Base-by-base conservation (phyloP, 2,888 invertebrate genomes). In the Parnassius glacialis region DNA sequence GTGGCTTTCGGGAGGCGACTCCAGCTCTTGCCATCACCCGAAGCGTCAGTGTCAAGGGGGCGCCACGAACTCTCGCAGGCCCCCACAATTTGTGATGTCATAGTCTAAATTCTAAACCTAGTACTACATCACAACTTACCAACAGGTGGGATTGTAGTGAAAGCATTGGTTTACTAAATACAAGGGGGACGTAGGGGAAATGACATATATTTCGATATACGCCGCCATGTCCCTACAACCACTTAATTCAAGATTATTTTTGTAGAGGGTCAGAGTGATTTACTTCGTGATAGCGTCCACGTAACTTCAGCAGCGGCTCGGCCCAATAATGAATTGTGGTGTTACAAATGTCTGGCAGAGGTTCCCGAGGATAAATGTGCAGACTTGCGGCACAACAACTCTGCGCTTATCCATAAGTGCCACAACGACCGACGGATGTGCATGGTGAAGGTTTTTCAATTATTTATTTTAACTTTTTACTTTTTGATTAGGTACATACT, bases 281-380 rank as follows among this genome's bases (percentile, higher is more conserved):
- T 92, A 2, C 90, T 92, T 53, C 90, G 93, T 5, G 94, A 93
- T 79, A 93, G 94, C 69, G 93, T 94, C 61, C 96, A 96, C 85
- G 94, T 95, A 72, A 97, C 97, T 0, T 95, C 95, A 67, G 96
- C 95, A 48, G 96, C 97, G 34, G 94, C 94, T 42, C 94, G 96
- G 76, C 95, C 95, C 68, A 93, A 93, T 71, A 96, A 96, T 83
- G 95, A 96, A 79, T 92, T 97, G 59, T 95, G 94, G 93, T 97
- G 97, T 84, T 96, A 95, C 85, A 93, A 93, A 69, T 97, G 97
- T 81, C 94, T 95, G 71, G 95, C 96, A 0, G 95, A 96, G 88
- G 93, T 93, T 9, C 94, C 95, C 48, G 95, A 95, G 9, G 95
- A 95, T 66, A 90, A 91, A 72, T 97, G 97, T 74, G 93, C 94